Evolutionary conservation across 2,888 invertebrate species (phyloP).

Genomic region (Hyposoter dolosus): DNA sequence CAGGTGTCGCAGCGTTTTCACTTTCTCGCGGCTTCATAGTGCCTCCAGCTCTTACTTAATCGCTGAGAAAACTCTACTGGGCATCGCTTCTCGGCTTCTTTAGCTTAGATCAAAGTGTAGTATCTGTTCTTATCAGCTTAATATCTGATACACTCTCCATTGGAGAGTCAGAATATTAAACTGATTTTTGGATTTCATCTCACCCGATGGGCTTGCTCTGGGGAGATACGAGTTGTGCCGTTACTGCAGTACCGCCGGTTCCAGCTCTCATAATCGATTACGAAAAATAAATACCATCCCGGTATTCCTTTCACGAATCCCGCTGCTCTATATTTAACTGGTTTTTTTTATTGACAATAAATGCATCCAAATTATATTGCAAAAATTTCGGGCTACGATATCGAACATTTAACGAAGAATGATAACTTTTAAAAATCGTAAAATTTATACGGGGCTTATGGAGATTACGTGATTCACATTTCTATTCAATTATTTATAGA

Average conservation of each 20-base stretch:
- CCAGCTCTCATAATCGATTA: constrained; percentile 17
- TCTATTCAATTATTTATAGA: too few relatives aligned
- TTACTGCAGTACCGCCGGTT: constrained; percentile 30
- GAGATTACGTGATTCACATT: too few relatives aligned
- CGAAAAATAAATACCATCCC: too few relatives aligned
- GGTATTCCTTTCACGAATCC: too few relatives aligned
- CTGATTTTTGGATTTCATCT: constrained; percentile 39
- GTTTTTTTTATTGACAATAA: too few relatives aligned
- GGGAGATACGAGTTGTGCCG: constrained; percentile 29
- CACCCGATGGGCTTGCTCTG: constrained; percentile 17
- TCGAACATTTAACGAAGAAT: too few relatives aligned
- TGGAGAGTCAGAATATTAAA: constrained; percentile 56
- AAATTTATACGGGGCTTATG: too few relatives aligned
- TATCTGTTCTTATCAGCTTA: constrained; percentile 63
- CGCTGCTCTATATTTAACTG: too few relatives aligned
- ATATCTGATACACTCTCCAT: constrained; percentile 59
- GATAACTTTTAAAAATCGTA: too few relatives aligned
- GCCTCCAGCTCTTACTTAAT: neutral
- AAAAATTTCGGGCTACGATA: too few relatives aligned
- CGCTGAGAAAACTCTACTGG: neutral
- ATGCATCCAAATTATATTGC: too few relatives aligned
- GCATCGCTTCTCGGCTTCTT: constrained; percentile 26
- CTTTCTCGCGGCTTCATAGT: neutral
- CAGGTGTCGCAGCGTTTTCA: neutral
- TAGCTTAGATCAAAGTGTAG: constrained; percentile 46